Percentiles rank a stretch among this genome's conserved stretches.
phyloP scores from a whole-genome alignment of 2,113 vertebrate genomes.

The Chrysochloris asiatica region DNA sequence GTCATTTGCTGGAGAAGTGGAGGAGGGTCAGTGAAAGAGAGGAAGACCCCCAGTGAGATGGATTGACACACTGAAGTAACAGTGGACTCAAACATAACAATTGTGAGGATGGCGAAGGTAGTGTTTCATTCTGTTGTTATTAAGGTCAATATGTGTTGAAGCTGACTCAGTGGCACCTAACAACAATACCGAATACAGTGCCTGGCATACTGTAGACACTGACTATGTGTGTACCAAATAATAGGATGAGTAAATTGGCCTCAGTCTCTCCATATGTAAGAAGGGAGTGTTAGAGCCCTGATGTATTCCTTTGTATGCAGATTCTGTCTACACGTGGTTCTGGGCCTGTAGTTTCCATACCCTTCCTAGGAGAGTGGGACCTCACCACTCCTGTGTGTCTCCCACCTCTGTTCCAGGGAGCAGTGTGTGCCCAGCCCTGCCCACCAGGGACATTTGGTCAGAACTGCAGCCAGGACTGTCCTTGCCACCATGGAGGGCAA shows the following conservation, averaged over 20 bases:
- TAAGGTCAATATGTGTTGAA: too few relatives aligned
- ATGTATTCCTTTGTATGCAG: neutral
- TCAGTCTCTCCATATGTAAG: neutral
- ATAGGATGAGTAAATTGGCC: neutral
- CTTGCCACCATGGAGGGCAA: constrained; percentile 96
- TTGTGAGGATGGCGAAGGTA: too few relatives aligned
- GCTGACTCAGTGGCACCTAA: too few relatives aligned
- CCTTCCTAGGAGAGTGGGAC: neutral
- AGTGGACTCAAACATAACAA: too few relatives aligned
- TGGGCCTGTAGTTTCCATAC: too few relatives aligned
- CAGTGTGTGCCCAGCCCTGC: constrained; percentile 96
- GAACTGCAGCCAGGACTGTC: constrained; percentile 98
- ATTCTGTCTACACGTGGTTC: neutral
- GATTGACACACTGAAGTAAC: too few relatives aligned
- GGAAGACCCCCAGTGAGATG: too few relatives aligned
- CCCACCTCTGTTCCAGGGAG: constrained; percentile 87
- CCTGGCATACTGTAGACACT: neutral
- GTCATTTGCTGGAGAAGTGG: too few relatives aligned
- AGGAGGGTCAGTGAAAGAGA: too few relatives aligned
- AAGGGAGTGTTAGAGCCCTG: neutral
- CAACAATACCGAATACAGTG: neutral
- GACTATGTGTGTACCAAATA: neutral
- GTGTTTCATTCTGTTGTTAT: too few relatives aligned
- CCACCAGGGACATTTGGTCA: constrained; percentile 93
- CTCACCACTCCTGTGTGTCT: neutral